Base-by-base conservation (phyloP, 2,113 vertebrate species). In the Urocitellus parryii region DNA sequence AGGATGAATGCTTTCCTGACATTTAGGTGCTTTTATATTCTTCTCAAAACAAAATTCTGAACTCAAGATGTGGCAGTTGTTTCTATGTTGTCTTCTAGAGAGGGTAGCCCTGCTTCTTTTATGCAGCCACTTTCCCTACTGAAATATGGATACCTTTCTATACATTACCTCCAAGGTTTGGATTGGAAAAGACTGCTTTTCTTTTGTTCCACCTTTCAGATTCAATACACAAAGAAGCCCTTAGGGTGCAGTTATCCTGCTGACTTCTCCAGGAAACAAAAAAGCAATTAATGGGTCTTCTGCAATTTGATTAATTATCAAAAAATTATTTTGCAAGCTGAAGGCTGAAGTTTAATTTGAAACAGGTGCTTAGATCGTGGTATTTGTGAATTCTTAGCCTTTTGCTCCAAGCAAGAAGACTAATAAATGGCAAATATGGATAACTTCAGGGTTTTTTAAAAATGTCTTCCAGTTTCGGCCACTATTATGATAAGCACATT, bases 21-120 rank as follows among this genome's bases (percentile, higher is more conserved):
- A 37, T 90, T 91, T 58, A 81, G 96, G 95, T 98, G 95, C 96
- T 98, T 93, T 96, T 92, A 39, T 82, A 88, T 91, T 96, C 89
- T 77, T 96, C 96, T 95, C 1, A 34, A 95, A 91, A 85, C 42
- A 88, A 81, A 96, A 97, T 90, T 96, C 90, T 95, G 76, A 97
- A 97, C 96, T 97, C 96, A 95, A 96, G 96, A 96, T 74, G 85
- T 95, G 84, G 87, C 80, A 98, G 98, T 96, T 94, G 39, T 79
- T 94, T 67, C 94, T 87, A 1, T 96, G 79, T 89, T 74, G 34
- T 96, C 95, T 91, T 84, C 96, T 95, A 90, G 95, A 96, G 48
- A 27, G 61, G 37, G 29, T 89, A 27, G 25, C 85, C 56, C 83
- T 97, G 29, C 96, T 97, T 90, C 79, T 96, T 89, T 70, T 68